A percentile compares a stretch with the other conserved stretches of the same genome.
phyloP scores from a whole-genome alignment of 2,113 vertebrate species.

The Pedionomus torquatus region DNA sequence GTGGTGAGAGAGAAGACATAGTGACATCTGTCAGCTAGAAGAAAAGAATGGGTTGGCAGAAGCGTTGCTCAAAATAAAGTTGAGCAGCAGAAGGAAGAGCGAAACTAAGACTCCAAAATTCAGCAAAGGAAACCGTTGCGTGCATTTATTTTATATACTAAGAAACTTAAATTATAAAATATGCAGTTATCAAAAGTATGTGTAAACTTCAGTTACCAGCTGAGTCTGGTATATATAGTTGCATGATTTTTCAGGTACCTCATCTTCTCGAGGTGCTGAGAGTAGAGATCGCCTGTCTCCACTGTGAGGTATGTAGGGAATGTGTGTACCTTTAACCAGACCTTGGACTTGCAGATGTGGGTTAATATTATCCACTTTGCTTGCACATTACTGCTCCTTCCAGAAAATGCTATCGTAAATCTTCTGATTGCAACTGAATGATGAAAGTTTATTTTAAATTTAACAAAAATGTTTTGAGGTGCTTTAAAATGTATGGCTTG shows the following conservation, averaged over 20 bases:
- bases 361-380: background rate
- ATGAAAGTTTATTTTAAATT: background rate
- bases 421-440: background rate
- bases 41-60: constrained; percentile 3
- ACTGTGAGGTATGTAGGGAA: background rate
- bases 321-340: background rate
- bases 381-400: background rate
- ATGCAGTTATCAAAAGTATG: background rate
- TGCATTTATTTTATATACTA: background rate
- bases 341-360: background rate
- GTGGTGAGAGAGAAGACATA: background rate
- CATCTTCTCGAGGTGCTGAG: background rate
- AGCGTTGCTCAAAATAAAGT: constrained; percentile 21
- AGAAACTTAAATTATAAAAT: background rate
- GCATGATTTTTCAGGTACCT: background rate
- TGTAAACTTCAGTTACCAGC: background rate
- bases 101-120: background rate
- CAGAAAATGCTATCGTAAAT: background rate
- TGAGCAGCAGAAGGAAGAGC: background rate
- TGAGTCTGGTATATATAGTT: background rate
- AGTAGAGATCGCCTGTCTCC: background rate
- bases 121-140: background rate
- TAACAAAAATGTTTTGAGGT: background rate
- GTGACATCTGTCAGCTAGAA: constrained; percentile 41
- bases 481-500: background rate